A percentile compares a stretch with the other conserved stretches of the same genome.
Conservation (phyloP, 2,113 vertebrate species). For the Protomyctophum bolini region DNA sequence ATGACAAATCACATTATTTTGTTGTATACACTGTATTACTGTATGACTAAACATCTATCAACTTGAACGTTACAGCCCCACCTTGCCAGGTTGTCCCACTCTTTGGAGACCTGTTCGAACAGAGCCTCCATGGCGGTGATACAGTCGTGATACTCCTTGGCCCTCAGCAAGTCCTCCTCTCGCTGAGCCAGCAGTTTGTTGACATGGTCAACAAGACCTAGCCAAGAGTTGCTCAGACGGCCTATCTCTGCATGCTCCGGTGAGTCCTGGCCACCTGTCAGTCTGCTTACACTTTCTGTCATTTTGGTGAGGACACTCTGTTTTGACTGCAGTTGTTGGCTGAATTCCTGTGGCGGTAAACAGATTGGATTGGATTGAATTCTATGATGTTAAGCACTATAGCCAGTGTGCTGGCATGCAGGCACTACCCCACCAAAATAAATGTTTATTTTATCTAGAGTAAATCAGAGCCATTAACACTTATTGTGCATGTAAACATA, state of each 20-base stretch:
- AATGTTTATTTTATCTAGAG: not conserved
- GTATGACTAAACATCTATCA: too few relatives aligned
- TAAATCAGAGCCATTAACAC: not conserved
- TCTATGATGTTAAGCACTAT: not conserved
- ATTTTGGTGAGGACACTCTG: conserved; percentile 83
- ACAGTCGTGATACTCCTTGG: conserved; percentile 85
- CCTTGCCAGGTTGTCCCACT: conserved; percentile 97
- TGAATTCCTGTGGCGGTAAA: conserved; percentile 83
- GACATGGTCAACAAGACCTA: conserved; percentile 86
- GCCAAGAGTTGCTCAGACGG: conserved; percentile 87
- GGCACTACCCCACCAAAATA: not conserved
- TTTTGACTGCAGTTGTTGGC: conserved; percentile 86
- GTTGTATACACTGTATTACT: not conserved
- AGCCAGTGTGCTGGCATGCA: not conserved
- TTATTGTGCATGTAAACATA: not conserved
- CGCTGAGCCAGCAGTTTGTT: conserved; percentile 84
- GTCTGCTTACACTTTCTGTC: conserved; percentile 84
- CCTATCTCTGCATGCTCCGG: conserved; percentile 88
- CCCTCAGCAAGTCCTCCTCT: conserved; percentile 89
- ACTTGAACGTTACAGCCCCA: conserved; percentile 45
- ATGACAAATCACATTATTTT: not conserved
- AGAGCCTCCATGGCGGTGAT: conserved; percentile 85
- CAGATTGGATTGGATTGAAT: not conserved
- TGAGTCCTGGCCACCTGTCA: conserved; percentile 87
- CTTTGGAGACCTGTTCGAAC: conserved; percentile 91